Base-by-base conservation (phyloP, 2,797 vertebrate species). In the Parauchenoglanis punctatus region DNA sequence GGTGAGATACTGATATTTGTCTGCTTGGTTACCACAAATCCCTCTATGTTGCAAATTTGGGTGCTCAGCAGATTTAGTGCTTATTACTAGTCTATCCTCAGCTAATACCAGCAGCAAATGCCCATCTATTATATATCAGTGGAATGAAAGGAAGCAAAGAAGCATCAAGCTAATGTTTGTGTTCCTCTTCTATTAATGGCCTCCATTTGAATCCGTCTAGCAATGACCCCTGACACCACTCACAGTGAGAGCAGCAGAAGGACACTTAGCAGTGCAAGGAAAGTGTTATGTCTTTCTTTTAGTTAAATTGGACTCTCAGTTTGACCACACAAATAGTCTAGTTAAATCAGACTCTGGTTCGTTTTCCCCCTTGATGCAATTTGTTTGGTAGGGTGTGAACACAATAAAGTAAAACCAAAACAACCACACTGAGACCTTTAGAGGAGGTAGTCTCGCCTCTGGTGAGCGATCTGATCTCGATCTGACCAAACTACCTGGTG, bases 101-200 rank as follows among this genome's bases (percentile, higher is more conserved):
- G 85, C 81, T 82, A 40, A 87, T 90, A 89, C 90, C 25, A 17
- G 83, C 63, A 61, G 65, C 90, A 85, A 89, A 86, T 84, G 58
- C 87, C 84, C 88, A 87, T 91, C 83, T 89, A 40, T 85, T 92
- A 90, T 89, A 82, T 91, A 89, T 87, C 89, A 88, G 75, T 90
- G 90, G 80, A 88, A 49, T 90, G 90, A 80, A 90, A 92, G 82
- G 86, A 52, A 90, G 90, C 86, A 35, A 2, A 70, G 86, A 91
- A 77, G 84, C 85, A 81, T 87, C 84, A 91, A 78, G 89, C 87
- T 58, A 83, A 88, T 88, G 90, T 89, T 90, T 89, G 92, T 89
- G 87, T 92, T 89, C 91, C 84, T 90, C 87, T 82, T 83, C 88
- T 92, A 88, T 92, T 89, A 93, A 92, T 91, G 92, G 86, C 92